Evolutionary conservation across 2,797 vertebrate genomes (phyloP), one percentile per base, ranked within the genome.

Genomic region (Botia almorhae): DNA sequence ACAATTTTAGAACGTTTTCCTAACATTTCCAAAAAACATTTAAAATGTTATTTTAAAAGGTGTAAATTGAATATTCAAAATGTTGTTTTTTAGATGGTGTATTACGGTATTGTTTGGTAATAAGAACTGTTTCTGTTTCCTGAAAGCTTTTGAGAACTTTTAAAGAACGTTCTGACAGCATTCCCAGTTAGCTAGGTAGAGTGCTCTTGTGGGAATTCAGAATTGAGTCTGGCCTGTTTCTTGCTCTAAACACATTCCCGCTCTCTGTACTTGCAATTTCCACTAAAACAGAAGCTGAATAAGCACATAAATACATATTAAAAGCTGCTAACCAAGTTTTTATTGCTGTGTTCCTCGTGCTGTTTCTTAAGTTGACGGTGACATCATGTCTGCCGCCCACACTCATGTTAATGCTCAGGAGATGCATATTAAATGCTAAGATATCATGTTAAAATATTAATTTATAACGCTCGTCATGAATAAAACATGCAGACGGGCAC

Each of bases 401-500:
- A 78, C 79, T 72, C 67, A 76, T 74, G 81, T 56, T 64, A 75
- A 68, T 33, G 73, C 77, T 74, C 64, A 16, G 39, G 82, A 80
- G 82, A 80, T 68, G 58, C 65, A 71, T 83, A 79, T 76, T 76
- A 80, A 83, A 83, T 83, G 48, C 65, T 71, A 80, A 80, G 36
- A 79, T 80, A 75, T 83, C 48, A 26, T 72, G 79, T 83, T 76
- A 80, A 80, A 78, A 79, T 65, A 76, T 83, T 76, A 71, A 83
- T 76, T 46, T 70, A 75, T 76, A 65, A 80, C 36, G 74, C 76
- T 48, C 4, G 11, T 36, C 23, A 75, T 83, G 36, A 80, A 83
- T 83, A 56, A 75, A 83, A 64, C 50, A 83, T 75, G 48, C 12
- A 19, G 63, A 21, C 56, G 48, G 76, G 64, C 76, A 70, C 71